Evolutionary conservation across 2,113 vertebrate genomes (phyloP), one percentile per base, ranked within the genome.

Genomic region (Saccopteryx leptura): DNA sequence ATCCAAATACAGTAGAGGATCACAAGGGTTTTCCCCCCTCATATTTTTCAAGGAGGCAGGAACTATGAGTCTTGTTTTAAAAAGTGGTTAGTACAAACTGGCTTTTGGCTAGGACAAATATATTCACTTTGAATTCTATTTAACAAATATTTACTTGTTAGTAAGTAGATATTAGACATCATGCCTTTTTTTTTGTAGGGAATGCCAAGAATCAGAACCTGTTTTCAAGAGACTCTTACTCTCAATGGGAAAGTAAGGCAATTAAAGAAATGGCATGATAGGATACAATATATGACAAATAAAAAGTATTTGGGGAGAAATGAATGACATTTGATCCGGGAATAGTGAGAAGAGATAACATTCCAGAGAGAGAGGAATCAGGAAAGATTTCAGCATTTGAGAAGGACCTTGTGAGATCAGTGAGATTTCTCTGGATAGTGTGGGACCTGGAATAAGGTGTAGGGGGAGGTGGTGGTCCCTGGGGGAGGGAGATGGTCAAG

Each of bases 131-230:
- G 68, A 93, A 94, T 95, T 91, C 76, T 39, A 26, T 81, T 96
- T 93, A 83, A 78, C 46, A 95, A 86, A 88, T 69, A 90, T 88
- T 92, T 96, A 76, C 71, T 84, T 90, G 74, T 17, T 60, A 65
- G 21, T 33, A 78, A 28, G 46, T 19, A 66, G 65, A 56, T 92
- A 46, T 74, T 80, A 91, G 83, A 69, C 21, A 63, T 9, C 9
- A 24, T 39, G 58, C 58, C 78, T 95, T 84, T 63, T 93, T 94
- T 93, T 68, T 39, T 39, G 2, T 46, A 83, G 54, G 18, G 65
- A 84, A 83, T 39, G 86, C 8, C 23, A 71, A 95, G 72, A 92
- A 56, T 81, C 66, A 80, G 66, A n/a, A 90, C 21, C 39, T 78
- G 48, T 33, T 75, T 95, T 52, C 89, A 71, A 82, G 52, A 76